These are phyloP conservation scores for Ifrita kowaldi DNA, from an alignment of 2,113 vertebrate species.

Conservation along the genomic window DNA sequence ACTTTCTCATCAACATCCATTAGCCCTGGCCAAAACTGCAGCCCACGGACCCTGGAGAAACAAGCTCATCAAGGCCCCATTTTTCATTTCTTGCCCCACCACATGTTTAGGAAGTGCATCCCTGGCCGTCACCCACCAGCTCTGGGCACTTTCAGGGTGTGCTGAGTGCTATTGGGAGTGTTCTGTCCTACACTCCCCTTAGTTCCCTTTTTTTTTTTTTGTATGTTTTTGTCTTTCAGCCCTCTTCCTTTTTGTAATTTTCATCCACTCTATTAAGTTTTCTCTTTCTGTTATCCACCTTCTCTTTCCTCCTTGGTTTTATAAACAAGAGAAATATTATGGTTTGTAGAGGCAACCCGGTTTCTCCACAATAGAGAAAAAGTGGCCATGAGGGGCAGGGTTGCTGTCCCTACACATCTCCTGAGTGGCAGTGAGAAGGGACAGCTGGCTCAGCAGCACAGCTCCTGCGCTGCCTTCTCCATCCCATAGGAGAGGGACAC, in stretches of 20 bases:
- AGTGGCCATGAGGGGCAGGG: background rate
- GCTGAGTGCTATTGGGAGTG: background rate
- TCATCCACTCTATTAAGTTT: background rate
- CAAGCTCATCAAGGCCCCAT: background rate
- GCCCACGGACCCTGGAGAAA: background rate
- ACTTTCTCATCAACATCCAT: background rate
- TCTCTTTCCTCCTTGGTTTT: background rate
- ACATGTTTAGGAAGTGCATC: background rate
- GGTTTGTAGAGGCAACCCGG: background rate
- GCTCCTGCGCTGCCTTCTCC: background rate
- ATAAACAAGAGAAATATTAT: background rate
- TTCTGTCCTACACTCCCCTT: background rate
- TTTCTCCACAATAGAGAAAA: background rate
- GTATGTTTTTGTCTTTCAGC: background rate
- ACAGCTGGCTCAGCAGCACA: background rate
- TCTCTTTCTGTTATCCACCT: background rate
- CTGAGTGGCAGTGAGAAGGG: background rate
- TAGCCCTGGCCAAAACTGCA: background rate
- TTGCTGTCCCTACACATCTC: background rate
- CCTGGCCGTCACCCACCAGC: accelerated
- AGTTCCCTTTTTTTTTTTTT: background rate
- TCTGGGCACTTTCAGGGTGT: background rate
- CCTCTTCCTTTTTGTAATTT: background rate
- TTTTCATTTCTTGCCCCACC: background rate
- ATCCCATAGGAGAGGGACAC: background rate